A percentile compares a stretch with the other conserved stretches of the same genome.
Conservation (phyloP, 2,888 invertebrate species). For the Drosophila pseudotalamancana region DNA sequence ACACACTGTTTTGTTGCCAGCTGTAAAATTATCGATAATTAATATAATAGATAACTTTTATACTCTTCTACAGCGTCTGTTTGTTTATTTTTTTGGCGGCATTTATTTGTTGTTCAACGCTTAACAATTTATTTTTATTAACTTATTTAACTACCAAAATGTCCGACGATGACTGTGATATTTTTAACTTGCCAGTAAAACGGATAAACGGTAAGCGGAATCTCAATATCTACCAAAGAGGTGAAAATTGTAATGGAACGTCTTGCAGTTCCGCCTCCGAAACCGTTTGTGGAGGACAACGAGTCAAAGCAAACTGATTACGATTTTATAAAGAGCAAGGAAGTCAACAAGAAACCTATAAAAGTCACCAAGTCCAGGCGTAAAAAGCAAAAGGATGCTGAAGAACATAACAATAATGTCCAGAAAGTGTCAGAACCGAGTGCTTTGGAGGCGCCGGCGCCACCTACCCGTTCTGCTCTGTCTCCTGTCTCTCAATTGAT, state of each 20-base stretch:
- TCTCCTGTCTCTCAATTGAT: constrained; percentile 60
- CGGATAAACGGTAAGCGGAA: constrained; percentile 26
- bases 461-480: constrained; percentile 1
- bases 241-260: too few species aligned
- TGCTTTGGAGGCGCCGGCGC: background rate
- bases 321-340: constrained; percentile 38
- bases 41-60: background rate
- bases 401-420: background rate
- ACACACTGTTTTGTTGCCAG: background rate
- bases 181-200: constrained; percentile 43
- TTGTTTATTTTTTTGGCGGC: background rate
- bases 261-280: constrained; percentile 31
- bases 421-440: background rate
- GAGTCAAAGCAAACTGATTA: constrained; percentile 40
- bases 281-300: constrained; percentile 8
- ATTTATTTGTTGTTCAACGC: background rate
- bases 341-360: constrained; percentile 11
- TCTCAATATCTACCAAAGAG: too few species aligned
- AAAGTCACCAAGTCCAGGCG: background rate
- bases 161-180: constrained; percentile 64
- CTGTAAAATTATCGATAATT: background rate
- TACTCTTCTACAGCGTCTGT: background rate
- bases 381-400: background rate
- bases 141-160: constrained; percentile 6
- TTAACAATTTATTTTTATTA: background rate